Conservation (phyloP, 1,140 invertebrate species). For the Agraylea sexmaculata region DNA sequence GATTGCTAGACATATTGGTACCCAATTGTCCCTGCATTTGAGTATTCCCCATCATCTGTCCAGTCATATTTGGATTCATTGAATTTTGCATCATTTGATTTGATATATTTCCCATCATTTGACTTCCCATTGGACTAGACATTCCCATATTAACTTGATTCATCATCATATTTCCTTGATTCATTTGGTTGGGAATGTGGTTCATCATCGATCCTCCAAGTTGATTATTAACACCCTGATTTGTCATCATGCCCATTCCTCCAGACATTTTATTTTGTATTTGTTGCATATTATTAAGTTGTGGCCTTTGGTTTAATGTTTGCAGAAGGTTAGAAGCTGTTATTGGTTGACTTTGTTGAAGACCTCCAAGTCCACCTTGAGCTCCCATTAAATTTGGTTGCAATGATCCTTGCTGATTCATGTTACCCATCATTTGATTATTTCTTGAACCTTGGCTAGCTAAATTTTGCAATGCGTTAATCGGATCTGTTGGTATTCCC, state of each 20-base stretch:
- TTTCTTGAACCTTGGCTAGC: constrained; percentile 60
- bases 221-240: too few relatives aligned
- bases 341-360: constrained; percentile 33
- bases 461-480: constrained; percentile 74
- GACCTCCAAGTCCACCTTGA: constrained; percentile 43
- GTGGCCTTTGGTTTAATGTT: constrained; percentile 45
- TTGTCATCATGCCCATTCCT: constrained; percentile 28
- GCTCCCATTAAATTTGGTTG: constrained; percentile 36
- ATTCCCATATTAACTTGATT: neutral
- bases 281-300: constrained; percentile 45
- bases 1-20: constrained; percentile 39
- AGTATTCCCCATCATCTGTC: constrained; percentile 27
- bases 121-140: constrained; percentile 13
- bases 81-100: constrained; percentile 3
- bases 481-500: constrained; percentile 58
- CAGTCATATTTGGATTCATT: constrained; percentile 14
- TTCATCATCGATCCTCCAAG: too few relatives aligned
- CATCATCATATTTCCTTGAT: constrained; percentile 31
- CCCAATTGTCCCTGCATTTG: constrained; percentile 35
- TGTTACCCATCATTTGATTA: constrained; percentile 46
- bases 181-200: too few relatives aligned
- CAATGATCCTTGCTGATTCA: constrained; percentile 29
- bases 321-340: constrained; percentile 44
- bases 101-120: constrained; percentile 7
- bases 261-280: constrained; percentile 42